A percentile compares a stretch with the other conserved stretches of the same genome.
These are phyloP conservation scores for Epiperipatus broadwayi DNA, from an alignment of 2,888 invertebrate species.

Conservation along the genomic window DNA sequence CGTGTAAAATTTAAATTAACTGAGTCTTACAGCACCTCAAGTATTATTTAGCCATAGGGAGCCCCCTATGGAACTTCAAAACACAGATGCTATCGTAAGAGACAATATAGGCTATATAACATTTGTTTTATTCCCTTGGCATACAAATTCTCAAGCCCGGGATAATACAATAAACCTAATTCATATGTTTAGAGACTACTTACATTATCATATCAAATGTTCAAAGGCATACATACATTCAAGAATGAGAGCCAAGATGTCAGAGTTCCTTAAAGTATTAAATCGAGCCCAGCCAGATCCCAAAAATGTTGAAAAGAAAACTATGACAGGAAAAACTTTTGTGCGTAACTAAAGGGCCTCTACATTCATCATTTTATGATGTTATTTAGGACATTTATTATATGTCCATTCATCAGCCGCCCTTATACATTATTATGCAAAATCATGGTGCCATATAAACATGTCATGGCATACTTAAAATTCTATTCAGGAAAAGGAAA, in stretches of 20 bases:
- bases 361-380: too few relatives aligned
- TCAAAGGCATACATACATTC: conserved; percentile 99
- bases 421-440: too few relatives aligned
- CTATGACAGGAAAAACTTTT: too few relatives aligned
- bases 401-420: too few relatives aligned
- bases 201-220: conserved; percentile 99
- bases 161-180: conserved; percentile 99
- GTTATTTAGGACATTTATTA: too few relatives aligned
- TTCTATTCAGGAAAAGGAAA: too few relatives aligned
- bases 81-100: conserved; percentile 76
- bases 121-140: conserved; percentile 91
- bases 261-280: conserved; percentile 80
- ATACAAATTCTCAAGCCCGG: conserved; percentile 69
- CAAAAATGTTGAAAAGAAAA: conserved; percentile 64
- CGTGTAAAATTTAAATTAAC: too few relatives aligned
- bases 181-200: conserved; percentile 97
- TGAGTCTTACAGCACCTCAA: too few relatives aligned
- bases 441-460: too few relatives aligned
- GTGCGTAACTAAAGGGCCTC: too few relatives aligned
- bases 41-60: conserved; percentile 59
- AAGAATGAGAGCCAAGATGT: conserved; percentile 97
- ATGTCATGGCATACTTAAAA: too few relatives aligned
- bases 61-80: conserved; percentile 82
- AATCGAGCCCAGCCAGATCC: conserved; percentile 90
- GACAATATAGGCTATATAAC: conserved; percentile 99